A percentile compares a stretch with the other conserved stretches of the same genome.
Evolutionary conservation across 2,797 vertebrate species (phyloP).

Genomic region (Novumbra hubbsi): DNA sequence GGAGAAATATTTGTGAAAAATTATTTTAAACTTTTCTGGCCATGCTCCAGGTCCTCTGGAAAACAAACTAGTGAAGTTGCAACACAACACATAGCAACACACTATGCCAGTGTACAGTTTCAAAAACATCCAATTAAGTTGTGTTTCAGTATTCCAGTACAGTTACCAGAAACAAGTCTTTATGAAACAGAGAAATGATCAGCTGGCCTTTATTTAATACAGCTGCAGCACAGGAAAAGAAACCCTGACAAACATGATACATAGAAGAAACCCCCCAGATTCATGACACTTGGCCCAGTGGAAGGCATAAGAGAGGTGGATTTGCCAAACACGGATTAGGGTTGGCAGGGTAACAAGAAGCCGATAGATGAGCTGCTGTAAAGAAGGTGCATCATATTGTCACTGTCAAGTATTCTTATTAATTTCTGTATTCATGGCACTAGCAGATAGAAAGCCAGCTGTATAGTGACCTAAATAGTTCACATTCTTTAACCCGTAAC

Average conservation of each 20-base stretch:
- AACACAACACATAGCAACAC: too few relatives aligned
- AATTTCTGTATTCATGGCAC: background rate
- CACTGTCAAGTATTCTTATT: conserved; percentile 5
- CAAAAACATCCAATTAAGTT: too few relatives aligned
- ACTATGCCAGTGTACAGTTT: too few relatives aligned
- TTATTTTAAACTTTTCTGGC: too few relatives aligned
- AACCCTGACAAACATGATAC: conserved; percentile 18
- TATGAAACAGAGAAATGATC: conserved; percentile 11
- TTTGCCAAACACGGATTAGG: conserved; percentile 6
- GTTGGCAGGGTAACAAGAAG: conserved; percentile 14
- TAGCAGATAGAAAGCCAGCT: conserved; percentile 8
- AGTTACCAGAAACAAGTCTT: background rate
- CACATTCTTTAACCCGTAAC: conserved; percentile 38
- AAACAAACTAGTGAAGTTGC: too few relatives aligned
- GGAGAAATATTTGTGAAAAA: too few relatives aligned
- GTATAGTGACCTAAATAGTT: conserved; percentile 46
- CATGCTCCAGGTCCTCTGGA: too few relatives aligned
- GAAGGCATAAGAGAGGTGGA: background rate
- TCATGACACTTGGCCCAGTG: conserved; percentile 22
- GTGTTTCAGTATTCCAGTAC: too few relatives aligned
- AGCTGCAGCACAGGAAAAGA: background rate
- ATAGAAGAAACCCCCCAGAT: conserved; percentile 20
- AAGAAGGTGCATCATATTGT: conserved; percentile 19
- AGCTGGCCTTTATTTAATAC: conserved; percentile 6
- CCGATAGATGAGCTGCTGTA: conserved; percentile 11